Base-by-base conservation (phyloP, 2,113 vertebrate genomes). In the Rhinogobius similis region DNA sequence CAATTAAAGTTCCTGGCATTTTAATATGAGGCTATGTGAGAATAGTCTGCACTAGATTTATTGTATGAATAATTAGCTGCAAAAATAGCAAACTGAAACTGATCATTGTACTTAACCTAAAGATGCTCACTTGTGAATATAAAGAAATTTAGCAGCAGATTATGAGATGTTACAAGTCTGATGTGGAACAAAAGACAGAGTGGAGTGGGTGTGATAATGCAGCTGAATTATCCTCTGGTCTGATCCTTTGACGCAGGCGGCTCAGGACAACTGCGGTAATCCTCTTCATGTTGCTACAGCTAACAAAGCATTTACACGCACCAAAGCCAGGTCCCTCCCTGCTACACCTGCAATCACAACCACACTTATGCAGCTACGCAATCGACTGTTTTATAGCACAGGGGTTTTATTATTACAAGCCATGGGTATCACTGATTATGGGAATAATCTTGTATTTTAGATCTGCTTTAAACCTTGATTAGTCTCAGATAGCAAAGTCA, bases 191-290 rank as follows among this genome's bases (percentile, higher is more conserved):
- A 6, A 5, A 41, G 41, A 9, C n/a, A 53, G 62, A 67, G 12
- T 36, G 73, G 21, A 64, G 21, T 27, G 20, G 48, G 70, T 53
- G 71, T 79, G 68, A 82, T 76, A 75, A 66, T 16, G 13, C 68
- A 62, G 59, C 76, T 70, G 76, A 86, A 86, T 87, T 79, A 82
- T 86, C 87, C 83, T 62, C 73, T n/a, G 36, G 77, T 62, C 81
- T 89, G 87, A 92, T 91, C 92, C 90, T 88, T 89, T 89, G 85
- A 91, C 87, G 81, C 74, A 90, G 87, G 84, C 85, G 73, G 89
- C 80, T 88, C 83, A 89, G 81, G 78, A 75, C 81, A 89, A 86
- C 75, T 65, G 80, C 75, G 68, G n/a, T 91, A 92, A 92, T 91
- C 90, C 90, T 79, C 75, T 65, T 68, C 55, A 67, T 65, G 73